phyloP scores from a whole-genome alignment of 2,797 vertebrate species.

The Ctenochaetus hawaiiensis region DNA sequence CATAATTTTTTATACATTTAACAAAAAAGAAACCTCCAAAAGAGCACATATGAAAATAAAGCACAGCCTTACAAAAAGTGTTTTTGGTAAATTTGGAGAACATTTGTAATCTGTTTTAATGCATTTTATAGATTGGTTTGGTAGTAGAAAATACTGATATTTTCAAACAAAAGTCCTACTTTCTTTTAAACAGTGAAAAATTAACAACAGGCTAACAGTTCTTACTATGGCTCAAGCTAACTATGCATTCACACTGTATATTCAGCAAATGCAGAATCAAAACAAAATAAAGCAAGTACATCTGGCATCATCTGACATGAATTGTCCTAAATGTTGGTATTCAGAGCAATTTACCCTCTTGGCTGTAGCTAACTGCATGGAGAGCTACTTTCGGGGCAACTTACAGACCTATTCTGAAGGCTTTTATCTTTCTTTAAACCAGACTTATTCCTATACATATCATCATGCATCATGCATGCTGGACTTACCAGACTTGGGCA shows the following conservation, averaged over 20 bases:
- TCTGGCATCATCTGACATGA: no score
- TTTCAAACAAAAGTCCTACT: background rate
- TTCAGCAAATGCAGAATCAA: no score
- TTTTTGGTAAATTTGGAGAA: no score
- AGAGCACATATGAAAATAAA: background rate
- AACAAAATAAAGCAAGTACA: no score
- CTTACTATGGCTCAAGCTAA: no score
- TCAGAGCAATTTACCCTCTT: no score
- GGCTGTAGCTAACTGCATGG: background rate
- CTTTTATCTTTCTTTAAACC: background rate
- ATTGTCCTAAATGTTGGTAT: no score
- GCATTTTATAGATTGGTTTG: background rate
- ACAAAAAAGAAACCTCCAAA: background rate
- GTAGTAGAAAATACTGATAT: background rate
- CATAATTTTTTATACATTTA: background rate
- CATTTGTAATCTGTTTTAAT: no score
- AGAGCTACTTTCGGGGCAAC: background rate
- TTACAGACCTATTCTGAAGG: background rate
- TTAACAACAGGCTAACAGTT: no score
- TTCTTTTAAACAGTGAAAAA: background rate
- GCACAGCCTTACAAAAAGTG: background rate
- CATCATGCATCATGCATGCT: background rate
- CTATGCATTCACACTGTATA: no score
- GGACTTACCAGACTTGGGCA: slow-evolving; percentile 91
- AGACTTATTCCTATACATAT: background rate